phyloP scores from a whole-genome alignment of 2,797 vertebrate species.

The Chelonia mydas region DNA sequence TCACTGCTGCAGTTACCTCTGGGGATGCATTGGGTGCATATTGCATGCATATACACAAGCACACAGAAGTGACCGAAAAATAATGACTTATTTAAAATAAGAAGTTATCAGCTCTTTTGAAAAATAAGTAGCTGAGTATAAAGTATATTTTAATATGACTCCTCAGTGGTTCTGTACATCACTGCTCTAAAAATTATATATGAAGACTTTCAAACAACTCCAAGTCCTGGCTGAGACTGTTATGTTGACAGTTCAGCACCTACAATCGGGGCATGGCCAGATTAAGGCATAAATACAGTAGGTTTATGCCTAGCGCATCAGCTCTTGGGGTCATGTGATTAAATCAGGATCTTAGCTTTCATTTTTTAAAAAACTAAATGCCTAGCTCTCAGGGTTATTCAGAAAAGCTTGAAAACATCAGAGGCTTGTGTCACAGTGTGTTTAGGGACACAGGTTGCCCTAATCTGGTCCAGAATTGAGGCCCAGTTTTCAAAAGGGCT shows the following conservation, averaged over 20 bases:
- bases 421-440: not conserved
- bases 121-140: not conserved
- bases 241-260: not conserved
- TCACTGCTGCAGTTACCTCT: not conserved
- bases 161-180: not conserved
- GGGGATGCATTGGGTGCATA: not conserved
- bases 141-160: not conserved
- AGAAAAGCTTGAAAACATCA: not conserved
- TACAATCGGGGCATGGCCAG: not conserved
- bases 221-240: not conserved
- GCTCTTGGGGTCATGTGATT: not conserved
- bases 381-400: not conserved
- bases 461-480: not conserved
- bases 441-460: not conserved
- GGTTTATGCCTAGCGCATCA: not conserved
- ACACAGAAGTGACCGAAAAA: not conserved
- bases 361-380: not conserved
- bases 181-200: not conserved
- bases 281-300: not conserved
- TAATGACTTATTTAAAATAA: not conserved
- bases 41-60: not conserved
- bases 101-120: not conserved
- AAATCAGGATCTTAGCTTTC: not conserved
- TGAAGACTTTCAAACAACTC: not conserved
- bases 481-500: not conserved